phyloP scores from a whole-genome alignment of 2,888 invertebrate genomes.

The Coremacera marginata region DNA sequence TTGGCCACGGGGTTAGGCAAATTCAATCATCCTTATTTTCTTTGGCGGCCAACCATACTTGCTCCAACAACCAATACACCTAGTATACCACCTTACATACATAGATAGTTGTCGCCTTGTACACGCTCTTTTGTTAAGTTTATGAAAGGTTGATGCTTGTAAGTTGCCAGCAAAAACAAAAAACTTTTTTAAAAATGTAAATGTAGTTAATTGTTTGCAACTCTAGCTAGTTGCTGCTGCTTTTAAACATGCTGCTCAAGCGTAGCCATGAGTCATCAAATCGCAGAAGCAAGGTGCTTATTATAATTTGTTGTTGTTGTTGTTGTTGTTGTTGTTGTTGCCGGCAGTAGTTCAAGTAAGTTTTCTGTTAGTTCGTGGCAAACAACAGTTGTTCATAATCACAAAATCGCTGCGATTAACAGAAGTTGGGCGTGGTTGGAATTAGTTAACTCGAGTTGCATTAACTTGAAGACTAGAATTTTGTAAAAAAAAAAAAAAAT shows the following conservation, averaged over 20 bases:
- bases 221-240: background rate
- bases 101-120: background rate
- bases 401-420: background rate
- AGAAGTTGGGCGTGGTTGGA: background rate
- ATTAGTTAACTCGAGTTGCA: background rate
- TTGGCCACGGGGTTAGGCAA: too few relatives aligned
- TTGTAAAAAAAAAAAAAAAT: too few relatives aligned
- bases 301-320: slow-evolving; percentile 10
- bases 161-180: background rate
- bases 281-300: background rate
- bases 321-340: slow-evolving; percentile 14
- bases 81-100: too few relatives aligned
- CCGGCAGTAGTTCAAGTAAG: background rate
- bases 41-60: too few relatives aligned
- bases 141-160: slow-evolving; percentile 10
- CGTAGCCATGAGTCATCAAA: slow-evolving; percentile 14
- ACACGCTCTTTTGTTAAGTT: background rate
- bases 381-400: slow-evolving; percentile 14
- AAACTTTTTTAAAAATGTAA: too few relatives aligned
- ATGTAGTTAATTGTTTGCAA: background rate
- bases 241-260: background rate
- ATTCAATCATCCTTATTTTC: too few relatives aligned
- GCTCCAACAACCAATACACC: too few relatives aligned
- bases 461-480: background rate
- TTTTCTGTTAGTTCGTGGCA: slow-evolving; percentile 16